Conservation (phyloP, 2,113 vertebrate genomes). For the Butastur rufipennis region DNA sequence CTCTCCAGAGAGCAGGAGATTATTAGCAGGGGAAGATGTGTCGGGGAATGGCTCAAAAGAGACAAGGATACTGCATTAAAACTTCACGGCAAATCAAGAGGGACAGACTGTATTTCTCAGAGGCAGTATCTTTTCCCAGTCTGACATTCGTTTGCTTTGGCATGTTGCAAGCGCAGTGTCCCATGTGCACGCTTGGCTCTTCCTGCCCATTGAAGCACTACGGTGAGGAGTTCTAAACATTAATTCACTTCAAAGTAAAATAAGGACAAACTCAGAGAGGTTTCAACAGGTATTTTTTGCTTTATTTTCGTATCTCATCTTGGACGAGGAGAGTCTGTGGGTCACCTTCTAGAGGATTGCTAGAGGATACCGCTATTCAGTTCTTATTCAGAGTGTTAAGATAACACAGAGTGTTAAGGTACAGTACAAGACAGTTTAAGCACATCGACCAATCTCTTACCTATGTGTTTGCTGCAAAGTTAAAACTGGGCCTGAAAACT, state of each 20-base stretch:
- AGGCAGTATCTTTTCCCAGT: background rate
- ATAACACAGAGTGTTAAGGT: background rate
- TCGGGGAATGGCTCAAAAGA: background rate
- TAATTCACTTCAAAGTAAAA: background rate
- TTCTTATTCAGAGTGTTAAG: background rate
- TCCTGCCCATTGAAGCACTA: background rate
- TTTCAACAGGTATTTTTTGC: background rate
- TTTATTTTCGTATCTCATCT: background rate
- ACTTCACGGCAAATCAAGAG: background rate
- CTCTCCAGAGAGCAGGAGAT: background rate
- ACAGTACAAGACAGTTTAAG: background rate
- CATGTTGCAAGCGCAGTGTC: background rate
- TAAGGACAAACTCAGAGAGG: background rate
- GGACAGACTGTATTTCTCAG: background rate
- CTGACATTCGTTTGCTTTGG: background rate
- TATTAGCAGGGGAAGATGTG: background rate
- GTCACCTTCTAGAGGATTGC: background rate
- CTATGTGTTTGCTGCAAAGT: background rate
- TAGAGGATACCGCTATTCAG: background rate
- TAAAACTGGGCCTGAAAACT: background rate
- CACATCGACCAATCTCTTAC: background rate
- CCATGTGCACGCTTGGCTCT: background rate
- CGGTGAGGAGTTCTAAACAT: background rate
- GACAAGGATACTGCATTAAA: background rate
- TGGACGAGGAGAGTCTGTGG: background rate